phyloP scores from a whole-genome alignment of 2,797 vertebrate species.

The Alectoris magna region DNA sequence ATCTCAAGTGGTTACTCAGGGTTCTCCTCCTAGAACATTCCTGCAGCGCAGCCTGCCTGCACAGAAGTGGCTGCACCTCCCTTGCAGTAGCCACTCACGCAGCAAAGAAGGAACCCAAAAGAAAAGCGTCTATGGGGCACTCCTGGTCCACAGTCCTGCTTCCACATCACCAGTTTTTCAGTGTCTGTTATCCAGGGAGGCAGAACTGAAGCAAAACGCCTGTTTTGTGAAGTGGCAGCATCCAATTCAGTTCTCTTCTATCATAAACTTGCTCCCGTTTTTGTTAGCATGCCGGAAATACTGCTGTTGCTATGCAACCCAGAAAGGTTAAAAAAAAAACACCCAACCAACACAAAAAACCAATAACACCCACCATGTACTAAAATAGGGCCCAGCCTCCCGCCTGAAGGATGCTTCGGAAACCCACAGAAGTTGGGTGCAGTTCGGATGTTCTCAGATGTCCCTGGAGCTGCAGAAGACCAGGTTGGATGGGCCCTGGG shows the following conservation, averaged over 20 bases:
- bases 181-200: neutral
- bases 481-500: too few species aligned
- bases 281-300: neutral
- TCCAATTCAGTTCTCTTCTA: neutral
- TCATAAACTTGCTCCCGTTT: neutral
- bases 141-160: neutral
- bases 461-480: too few species aligned
- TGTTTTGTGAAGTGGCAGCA: neutral
- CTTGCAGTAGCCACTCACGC: rapidly evolving
- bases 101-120: neutral
- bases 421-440: neutral
- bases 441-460: neutral
- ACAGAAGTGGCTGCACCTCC: neutral
- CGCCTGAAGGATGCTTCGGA: constrained; percentile 10
- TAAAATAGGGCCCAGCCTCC: neutral
- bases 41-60: neutral
- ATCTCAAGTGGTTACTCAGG: neutral
- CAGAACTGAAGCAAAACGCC: neutral
- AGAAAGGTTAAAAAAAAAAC: neutral
- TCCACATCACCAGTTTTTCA: constrained; percentile 20
- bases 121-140: neutral
- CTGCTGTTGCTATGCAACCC: constrained; percentile 56
- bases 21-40: neutral
- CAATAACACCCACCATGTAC: neutral
- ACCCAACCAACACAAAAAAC: neutral